Evolutionary conservation across 2,113 vertebrate species (phyloP), one percentile per base, ranked within the genome.

Genomic region (Nerophis ophidion): DNA sequence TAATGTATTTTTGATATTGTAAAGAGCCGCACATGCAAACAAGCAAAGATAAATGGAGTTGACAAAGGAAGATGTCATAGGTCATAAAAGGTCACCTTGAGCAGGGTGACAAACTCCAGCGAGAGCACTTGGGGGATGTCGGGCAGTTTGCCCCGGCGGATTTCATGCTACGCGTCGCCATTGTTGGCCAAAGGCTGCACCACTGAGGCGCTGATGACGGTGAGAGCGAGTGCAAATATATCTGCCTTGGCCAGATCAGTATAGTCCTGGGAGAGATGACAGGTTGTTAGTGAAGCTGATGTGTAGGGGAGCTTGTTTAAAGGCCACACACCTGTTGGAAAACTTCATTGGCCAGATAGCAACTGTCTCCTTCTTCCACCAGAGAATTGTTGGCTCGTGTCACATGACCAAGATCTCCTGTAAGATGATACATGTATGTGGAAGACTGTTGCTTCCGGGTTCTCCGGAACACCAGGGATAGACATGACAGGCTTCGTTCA

Each of bases 381-480:
- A 98, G 95, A 14, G 95, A 95, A 83, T 96, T 97, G 60, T 90
- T 94, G 42, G 94, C 90, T 60, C 92, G 90, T n/a, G 97, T 98
- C 67, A 99, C 97, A 68, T 98, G 97, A 58, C 97, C 97, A 36
- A 99, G 93, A 78, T 98, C 97, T 83, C 97, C 97, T 98, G 74
- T 26, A 61, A 63, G 40, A 44, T 44, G 40, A 11, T 11, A 44
- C 4, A 11, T 44, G 3, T n/a, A n/a, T n/a, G n/a, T n/a, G n/a
- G n/a, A n/a, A n/a, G n/a, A n/a, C n/a, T n/a, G n/a, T n/a, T n/a
- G n/a, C n/a, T n/a, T n/a, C n/a, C n/a, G n/a, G n/a, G n/a, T n/a
- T n/a, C n/a, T n/a, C n/a, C n/a, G n/a, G n/a, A n/a, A n/a, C n/a
- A n/a, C n/a, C n/a, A n/a, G n/a, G n/a, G n/a, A n/a, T n/a, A n/a